A percentile compares a stretch with the other conserved stretches of the same genome.
These are phyloP conservation scores for Grammomys dolichurus DNA, from an alignment of 2,113 vertebrate genomes.

Conservation along the genomic window DNA sequence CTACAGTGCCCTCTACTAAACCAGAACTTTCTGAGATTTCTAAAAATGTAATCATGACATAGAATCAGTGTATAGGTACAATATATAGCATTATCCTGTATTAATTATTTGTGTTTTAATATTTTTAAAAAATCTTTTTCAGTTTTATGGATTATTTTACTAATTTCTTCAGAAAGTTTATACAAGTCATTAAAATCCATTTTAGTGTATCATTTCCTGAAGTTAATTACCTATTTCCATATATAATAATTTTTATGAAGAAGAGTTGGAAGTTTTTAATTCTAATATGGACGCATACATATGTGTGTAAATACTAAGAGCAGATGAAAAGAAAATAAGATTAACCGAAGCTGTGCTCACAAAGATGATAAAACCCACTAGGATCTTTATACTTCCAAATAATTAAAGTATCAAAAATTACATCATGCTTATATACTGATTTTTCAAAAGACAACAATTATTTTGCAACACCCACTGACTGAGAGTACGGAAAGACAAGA, in stretches of 20 bases:
- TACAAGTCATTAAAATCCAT: background rate
- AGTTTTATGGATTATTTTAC: background rate
- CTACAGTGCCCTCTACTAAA: background rate
- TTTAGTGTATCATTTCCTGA: background rate
- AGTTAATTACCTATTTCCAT: background rate
- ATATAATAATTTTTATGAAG: background rate
- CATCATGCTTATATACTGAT: background rate
- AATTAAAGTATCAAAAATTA: background rate
- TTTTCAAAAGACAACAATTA: background rate
- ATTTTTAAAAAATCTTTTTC: background rate
- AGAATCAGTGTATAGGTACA: background rate
- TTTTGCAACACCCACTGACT: background rate
- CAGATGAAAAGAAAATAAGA: background rate
- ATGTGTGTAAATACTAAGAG: background rate
- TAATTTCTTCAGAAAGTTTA: background rate
- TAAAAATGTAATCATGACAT: background rate
- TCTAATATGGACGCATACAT: background rate
- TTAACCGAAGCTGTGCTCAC: background rate
- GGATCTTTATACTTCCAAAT: background rate
- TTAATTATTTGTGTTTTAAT: background rate
- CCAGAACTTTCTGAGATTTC: background rate
- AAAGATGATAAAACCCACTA: background rate
- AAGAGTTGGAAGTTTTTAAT: background rate
- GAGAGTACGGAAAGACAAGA: background rate
- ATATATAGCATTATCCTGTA: background rate